Conservation (phyloP, 1,140 invertebrate species). For the Papilio dardanus region DNA sequence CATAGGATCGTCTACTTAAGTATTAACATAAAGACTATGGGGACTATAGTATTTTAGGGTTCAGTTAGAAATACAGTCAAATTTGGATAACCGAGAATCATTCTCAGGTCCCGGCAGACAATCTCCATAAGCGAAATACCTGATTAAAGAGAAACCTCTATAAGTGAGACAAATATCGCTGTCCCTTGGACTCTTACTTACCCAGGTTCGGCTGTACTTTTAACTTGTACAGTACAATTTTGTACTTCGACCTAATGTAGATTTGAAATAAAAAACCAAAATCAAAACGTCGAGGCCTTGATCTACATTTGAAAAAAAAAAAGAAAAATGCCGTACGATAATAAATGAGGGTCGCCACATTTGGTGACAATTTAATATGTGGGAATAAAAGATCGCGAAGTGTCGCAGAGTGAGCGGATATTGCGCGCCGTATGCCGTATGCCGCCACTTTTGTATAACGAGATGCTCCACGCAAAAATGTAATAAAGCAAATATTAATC, state of each 20-base stretch:
- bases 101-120: too few relatives aligned
- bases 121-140: too few relatives aligned
- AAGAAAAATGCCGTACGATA: constrained; percentile 11
- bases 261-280: neutral
- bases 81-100: too few relatives aligned
- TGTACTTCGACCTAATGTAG: neutral
- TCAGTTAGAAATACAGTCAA: too few relatives aligned
- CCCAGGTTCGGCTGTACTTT: too few relatives aligned
- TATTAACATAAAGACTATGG: too few relatives aligned
- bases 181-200: too few relatives aligned
- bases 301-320: constrained; percentile 13
- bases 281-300: neutral
- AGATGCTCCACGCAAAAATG: constrained; percentile 10
- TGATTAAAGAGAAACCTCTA: too few relatives aligned
- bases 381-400: constrained; percentile 20
- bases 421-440: constrained; percentile 13
- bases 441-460: constrained; percentile 16
- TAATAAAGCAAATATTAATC: constrained; percentile 15
- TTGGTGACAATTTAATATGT: constrained; percentile 32
- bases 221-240: neutral
- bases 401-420: constrained; percentile 15
- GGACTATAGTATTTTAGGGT: too few relatives aligned
- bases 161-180: too few relatives aligned
- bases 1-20: too few relatives aligned
- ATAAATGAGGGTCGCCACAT: constrained; percentile 26